Percentiles rank a stretch among this genome's conserved stretches.
phyloP scores from a whole-genome alignment of 2,797 vertebrate species.

The Crocidura indochinensis region DNA sequence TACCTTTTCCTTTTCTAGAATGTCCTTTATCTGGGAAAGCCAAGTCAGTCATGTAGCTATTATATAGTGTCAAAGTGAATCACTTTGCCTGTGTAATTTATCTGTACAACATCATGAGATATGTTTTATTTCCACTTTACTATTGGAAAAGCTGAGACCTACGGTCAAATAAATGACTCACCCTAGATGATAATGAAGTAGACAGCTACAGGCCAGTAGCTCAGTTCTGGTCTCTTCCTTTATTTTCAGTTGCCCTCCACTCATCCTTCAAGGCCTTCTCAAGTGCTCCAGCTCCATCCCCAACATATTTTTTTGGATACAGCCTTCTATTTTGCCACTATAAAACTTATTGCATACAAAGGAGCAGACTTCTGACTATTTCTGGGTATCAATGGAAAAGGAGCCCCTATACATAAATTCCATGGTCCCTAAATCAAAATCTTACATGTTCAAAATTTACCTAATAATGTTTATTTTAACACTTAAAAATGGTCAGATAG shows the following conservation, averaged over 20 bases:
- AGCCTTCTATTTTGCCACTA: not conserved
- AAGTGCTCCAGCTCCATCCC: not conserved
- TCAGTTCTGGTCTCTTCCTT: not conserved
- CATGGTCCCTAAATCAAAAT: not conserved
- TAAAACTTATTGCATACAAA: not conserved
- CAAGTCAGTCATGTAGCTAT: not conserved
- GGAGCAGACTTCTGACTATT: not conserved
- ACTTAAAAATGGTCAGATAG: constrained; percentile 41
- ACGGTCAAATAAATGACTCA: not conserved
- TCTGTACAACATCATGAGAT: not conserved
- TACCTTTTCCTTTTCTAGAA: not conserved
- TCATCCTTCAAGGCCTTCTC: not conserved
- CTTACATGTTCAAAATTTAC: constrained; percentile 2
- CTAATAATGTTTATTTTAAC: constrained; percentile 34
- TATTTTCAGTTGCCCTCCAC: not conserved
- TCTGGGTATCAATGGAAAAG: not conserved
- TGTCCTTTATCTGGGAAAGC: not conserved
- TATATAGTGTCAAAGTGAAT: not conserved
- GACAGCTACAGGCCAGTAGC: no score
- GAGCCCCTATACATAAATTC: not conserved
- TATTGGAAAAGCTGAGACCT: constrained; percentile 2
- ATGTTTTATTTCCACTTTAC: not conserved
- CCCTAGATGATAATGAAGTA: not conserved
- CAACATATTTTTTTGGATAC: not conserved
- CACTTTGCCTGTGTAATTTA: not conserved